Evolutionary conservation across 2,888 invertebrate species (phyloP).

Genomic region (Saturnia japonica): DNA sequence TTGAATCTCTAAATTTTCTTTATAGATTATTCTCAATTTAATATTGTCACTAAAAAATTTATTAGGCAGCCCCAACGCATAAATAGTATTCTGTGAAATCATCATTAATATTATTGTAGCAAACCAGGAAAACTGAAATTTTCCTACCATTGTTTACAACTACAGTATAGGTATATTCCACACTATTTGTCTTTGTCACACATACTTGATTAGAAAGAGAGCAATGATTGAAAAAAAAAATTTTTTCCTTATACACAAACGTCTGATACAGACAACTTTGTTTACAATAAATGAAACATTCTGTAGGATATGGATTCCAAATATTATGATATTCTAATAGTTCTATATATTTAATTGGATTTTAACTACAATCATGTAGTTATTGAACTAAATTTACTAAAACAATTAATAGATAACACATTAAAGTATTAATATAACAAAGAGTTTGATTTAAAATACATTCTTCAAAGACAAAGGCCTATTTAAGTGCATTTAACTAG

Average conservation of each 20-base stretch:
- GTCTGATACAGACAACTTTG: neutral
- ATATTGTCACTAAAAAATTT: neutral
- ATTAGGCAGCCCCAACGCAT: constrained; percentile 10
- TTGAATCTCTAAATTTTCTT: constrained; percentile 7
- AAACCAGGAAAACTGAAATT: constrained; percentile 1
- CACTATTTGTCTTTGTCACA: neutral
- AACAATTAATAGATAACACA: neutral
- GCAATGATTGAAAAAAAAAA: neutral
- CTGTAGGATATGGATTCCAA: neutral
- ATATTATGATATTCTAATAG: neutral
- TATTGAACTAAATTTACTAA: neutral
- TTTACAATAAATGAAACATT: neutral
- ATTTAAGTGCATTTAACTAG: neutral
- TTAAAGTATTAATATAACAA: neutral
- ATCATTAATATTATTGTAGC: neutral
- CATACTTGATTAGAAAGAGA: neutral
- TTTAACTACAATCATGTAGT: neutral
- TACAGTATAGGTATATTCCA: neutral
- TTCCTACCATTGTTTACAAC: constrained; percentile 4
- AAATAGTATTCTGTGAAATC: neutral
- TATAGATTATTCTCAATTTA: constrained; percentile 1
- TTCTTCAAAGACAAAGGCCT: neutral
- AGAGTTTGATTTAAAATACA: neutral
- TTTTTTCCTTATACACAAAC: neutral
- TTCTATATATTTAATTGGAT: neutral